Conservation (phyloP, 2,888 invertebrate genomes). For the Nycteola revayana region DNA sequence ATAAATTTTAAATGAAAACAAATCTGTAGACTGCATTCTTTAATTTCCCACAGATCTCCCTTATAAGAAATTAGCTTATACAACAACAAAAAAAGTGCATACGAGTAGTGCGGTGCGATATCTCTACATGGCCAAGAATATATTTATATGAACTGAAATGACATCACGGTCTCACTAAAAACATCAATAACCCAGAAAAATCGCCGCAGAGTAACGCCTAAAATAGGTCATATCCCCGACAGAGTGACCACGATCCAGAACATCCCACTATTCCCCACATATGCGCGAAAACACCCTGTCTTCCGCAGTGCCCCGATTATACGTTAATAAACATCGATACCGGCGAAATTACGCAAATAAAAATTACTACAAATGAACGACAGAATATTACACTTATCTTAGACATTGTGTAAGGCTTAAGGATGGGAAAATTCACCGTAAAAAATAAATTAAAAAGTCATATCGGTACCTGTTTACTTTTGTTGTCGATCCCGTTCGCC, state of each 20-base stretch:
- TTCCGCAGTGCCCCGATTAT: slow-evolving; percentile 30
- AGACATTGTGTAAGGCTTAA: no score
- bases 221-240: slow-evolving; percentile 74
- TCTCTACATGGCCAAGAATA: slow-evolving; percentile 12
- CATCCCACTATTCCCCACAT: slow-evolving; percentile 44
- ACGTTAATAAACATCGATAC: slow-evolving; percentile 13
- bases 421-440: slow-evolving; percentile 31
- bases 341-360: slow-evolving; percentile 3
- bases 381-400: no score
- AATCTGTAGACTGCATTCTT: no score
- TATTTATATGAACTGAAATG: slow-evolving; percentile 22
- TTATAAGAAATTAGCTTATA: no score
- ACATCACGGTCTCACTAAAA: slow-evolving; percentile 35
- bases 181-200: slow-evolving; percentile 39
- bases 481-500: slow-evolving; percentile 81
- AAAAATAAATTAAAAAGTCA: slow-evolving; percentile 45
- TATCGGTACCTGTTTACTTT: slow-evolving; percentile 80
- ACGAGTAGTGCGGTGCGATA: no score
- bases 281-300: slow-evolving; percentile 60
- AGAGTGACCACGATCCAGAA: slow-evolving; percentile 55
- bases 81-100: no score
- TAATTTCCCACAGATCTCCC: no score
- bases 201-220: slow-evolving; percentile 45
- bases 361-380: no score
- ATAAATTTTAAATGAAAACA: no score